A percentile compares a stretch with the other conserved stretches of the same genome.
These are phyloP conservation scores for Sinocyclocheilus rhinocerous DNA, from an alignment of 2,113 vertebrate species.

Conservation along the genomic window DNA sequence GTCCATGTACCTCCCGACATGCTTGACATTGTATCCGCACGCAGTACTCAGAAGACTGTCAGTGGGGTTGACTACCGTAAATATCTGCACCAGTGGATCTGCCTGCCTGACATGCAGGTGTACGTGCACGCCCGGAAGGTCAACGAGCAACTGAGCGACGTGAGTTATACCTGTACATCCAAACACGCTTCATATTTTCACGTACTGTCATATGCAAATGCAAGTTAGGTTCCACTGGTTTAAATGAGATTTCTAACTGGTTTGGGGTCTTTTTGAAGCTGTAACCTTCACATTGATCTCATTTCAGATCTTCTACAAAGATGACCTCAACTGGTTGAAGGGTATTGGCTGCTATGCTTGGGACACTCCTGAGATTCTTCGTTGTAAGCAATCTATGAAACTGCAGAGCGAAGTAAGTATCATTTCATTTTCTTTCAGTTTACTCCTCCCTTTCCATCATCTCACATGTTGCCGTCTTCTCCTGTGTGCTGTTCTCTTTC, in stretches of 20 bases:
- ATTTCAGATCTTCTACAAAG: constrained; percentile 91
- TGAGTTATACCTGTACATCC: constrained; percentile 71
- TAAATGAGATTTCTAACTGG: too few species aligned
- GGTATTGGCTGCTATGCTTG: constrained; percentile 94
- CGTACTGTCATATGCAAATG: not conserved
- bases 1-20: constrained; percentile 90
- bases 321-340: constrained; percentile 94
- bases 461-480: not conserved
- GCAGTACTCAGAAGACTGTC: constrained; percentile 86
- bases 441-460: not conserved
- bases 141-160: constrained; percentile 94
- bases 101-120: constrained; percentile 88
- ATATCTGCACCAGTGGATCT: constrained; percentile 91
- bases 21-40: constrained; percentile 88
- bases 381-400: constrained; percentile 87
- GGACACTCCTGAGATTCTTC: constrained; percentile 97
- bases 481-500: constrained; percentile 50
- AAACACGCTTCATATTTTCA: not conserved
- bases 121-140: constrained; percentile 88
- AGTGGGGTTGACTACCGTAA: constrained; percentile 90
- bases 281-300: constrained; percentile 18
- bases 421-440: not conserved
- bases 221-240: not conserved
- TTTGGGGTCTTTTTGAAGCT: too few species aligned
- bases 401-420: constrained; percentile 87